Evolutionary conservation across 2,113 vertebrate species (phyloP).

Genomic region (Stercorarius parasiticus): DNA sequence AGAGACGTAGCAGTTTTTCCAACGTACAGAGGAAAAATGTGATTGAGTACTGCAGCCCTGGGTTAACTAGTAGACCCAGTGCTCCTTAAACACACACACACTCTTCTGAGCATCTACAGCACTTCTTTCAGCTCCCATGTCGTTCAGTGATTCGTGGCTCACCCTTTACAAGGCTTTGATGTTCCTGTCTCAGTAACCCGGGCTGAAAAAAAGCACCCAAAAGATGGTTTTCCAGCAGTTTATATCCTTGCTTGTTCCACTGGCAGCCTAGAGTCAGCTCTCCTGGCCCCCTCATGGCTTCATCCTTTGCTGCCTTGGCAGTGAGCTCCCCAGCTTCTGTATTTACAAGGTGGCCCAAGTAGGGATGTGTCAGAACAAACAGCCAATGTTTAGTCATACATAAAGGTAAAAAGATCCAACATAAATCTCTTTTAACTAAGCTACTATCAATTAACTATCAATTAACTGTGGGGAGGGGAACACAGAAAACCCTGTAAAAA

Average conservation of each 20-base stretch:
- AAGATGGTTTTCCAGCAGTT: background rate
- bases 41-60: no score
- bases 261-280: background rate
- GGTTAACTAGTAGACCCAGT: background rate
- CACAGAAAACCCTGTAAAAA: background rate
- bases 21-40: background rate
- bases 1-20: background rate
- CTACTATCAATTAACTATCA: background rate
- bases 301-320: background rate
- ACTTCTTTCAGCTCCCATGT: background rate
- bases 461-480: background rate
- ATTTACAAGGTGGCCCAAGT: background rate
- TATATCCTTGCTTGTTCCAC: background rate
- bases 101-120: background rate
- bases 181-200: background rate
- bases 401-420: background rate
- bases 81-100: background rate
- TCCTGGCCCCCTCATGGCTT: no score
- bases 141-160: background rate
- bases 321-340: background rate
- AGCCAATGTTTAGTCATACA: background rate
- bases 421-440: background rate
- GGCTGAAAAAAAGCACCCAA: background rate
- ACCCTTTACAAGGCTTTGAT: background rate
- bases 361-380: background rate